These are phyloP conservation scores for Hydractinia echinata DNA, from an alignment of 30 jellyfish, hydroid and myxozoan genomes.

Conservation along the genomic window DNA sequence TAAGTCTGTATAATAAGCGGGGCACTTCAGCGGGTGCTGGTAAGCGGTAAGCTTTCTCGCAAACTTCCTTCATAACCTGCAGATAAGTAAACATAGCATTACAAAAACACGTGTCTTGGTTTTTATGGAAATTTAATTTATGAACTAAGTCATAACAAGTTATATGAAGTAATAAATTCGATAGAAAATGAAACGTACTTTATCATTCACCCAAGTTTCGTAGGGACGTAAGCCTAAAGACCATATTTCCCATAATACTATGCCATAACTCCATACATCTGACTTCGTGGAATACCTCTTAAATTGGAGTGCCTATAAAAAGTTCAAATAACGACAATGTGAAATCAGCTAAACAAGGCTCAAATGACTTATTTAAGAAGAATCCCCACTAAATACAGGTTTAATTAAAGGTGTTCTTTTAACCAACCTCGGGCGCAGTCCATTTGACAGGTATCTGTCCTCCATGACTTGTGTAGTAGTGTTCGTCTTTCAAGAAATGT, in stretches of 20 bases:
- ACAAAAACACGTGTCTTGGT: neutral
- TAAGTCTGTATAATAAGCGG: constrained; percentile 59
- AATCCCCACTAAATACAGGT: neutral
- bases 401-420: neutral
- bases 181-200: neutral
- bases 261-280: constrained; percentile 95
- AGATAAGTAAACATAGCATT: neutral
- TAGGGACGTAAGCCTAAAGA: constrained; percentile 79
- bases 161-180: neutral
- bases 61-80: constrained; percentile 83
- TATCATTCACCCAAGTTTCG: constrained; percentile 63
- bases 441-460: constrained; percentile 91
- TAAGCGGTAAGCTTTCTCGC: constrained; percentile 68
- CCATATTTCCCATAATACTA: constrained; percentile 87
- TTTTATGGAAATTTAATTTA: neutral
- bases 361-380: neutral
- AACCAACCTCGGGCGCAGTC: constrained; percentile 96
- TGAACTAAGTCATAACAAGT: no score
- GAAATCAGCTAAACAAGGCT: no score
- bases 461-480: constrained; percentile 68
- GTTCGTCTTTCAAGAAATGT: constrained; percentile 78
- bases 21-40: constrained; percentile 92
- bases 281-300: constrained; percentile 77
- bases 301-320: constrained; percentile 62
- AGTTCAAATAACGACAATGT: no score